Evolutionary conservation across 2,797 vertebrate species (phyloP), one percentile per base, ranked within the genome.

Genomic region (Tapirus indicus): DNA sequence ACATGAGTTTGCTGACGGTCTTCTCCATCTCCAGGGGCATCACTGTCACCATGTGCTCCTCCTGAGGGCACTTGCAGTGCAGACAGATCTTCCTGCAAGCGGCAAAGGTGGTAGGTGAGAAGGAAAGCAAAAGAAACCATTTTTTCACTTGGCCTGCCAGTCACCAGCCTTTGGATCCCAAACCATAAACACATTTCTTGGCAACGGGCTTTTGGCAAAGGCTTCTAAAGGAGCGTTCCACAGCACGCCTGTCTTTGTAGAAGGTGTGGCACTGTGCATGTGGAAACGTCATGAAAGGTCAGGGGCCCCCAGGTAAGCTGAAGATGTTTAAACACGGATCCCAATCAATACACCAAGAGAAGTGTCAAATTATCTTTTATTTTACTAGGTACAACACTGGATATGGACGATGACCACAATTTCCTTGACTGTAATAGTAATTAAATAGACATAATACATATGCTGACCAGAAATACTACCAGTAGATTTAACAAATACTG

Each of bases 11-110:
- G 66, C 99, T 99, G 98, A 99, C 99, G 0, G 99, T 99, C 99
- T 99, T 99, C 99, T 99, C 99, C 99, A 99, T 99, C 99, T 99
- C 99, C 98, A 99, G 98, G 75, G 99, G 99, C 99, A 99, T 99
- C 98, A 99, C 99, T 60, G 99, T 99, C 98, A 99, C 99, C 95
- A 99, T 99, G 99, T 99, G 99, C 98, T 99, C 99, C 99, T 99
- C 99, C 75, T 99, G 99, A 66, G 99, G 99, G 99, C 99, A 99
- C 99, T 99, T 99, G 98, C 99, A 99, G 99, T 99, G 99, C 97
- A 99, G 99, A 98, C 99, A 99, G 99, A 99, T 99, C 99, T 99
- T 99, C 99, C 99, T 99, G 98, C 3, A 92, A 47, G 18, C 38
- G 25, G 72, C 17, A 38, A 13, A 49, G 56, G 71, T 14, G 0